Conservation (phyloP, 2,888 invertebrate genomes). For the Cephus runcator region DNA sequence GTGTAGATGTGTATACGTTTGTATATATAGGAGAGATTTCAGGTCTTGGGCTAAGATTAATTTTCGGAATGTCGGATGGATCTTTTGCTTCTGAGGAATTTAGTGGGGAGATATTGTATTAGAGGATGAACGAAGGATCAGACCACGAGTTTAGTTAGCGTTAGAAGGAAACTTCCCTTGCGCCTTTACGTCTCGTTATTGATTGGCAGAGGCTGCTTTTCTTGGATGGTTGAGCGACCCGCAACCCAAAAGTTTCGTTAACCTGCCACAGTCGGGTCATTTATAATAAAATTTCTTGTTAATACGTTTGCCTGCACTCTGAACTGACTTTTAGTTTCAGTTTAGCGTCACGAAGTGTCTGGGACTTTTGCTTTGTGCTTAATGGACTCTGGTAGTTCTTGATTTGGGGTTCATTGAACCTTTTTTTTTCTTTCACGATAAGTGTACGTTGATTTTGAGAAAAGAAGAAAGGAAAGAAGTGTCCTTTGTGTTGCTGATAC, state of each 20-base stretch:
- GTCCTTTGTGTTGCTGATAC: neutral
- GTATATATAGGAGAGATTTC: neutral
- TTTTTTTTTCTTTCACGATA: neutral
- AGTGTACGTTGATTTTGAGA: neutral
- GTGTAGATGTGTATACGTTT: neutral
- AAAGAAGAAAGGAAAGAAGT: too few species aligned
- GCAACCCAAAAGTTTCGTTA: neutral
- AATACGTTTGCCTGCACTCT: neutral
- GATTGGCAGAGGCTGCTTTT: neutral
- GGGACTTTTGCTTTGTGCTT: neutral
- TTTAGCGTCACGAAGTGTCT: neutral
- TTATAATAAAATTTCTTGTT: neutral
- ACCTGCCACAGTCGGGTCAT: neutral
- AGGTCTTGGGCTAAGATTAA: neutral
- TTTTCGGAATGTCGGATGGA: neutral
- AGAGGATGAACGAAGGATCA: neutral
- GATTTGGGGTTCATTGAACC: neutral
- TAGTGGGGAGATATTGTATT: neutral
- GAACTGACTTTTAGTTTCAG: neutral
- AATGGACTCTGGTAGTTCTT: neutral
- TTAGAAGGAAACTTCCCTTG: neutral
- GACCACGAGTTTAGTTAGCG: neutral
- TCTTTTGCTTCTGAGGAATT: neutral
- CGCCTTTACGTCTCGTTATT: neutral
- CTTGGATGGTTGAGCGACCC: neutral